Evolutionary conservation across 2,888 invertebrate species (phyloP), one percentile per base, ranked within the genome.

Genomic region (Lasioglossum pauxillum): DNA sequence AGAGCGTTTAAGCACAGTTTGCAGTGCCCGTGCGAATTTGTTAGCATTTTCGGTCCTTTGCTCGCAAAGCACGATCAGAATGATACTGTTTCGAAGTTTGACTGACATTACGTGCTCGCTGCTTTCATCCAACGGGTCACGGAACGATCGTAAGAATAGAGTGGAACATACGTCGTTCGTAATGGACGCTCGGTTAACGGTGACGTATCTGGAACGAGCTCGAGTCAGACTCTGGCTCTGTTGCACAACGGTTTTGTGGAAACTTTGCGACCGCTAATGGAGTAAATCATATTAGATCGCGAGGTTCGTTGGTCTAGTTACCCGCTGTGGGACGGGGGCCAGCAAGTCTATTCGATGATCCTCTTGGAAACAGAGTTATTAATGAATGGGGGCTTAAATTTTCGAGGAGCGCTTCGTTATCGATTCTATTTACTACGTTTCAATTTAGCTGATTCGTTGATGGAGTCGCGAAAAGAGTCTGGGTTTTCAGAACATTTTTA

Each of bases 71-170:
- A n/a, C 75, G 82, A 78, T 78, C 10, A 5, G 49, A 73, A 60
- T 41, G 87, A 86, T 90, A 83, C 90, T 88, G 87, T 89, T 90
- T 90, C 87, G 90, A 90, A 71, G 75, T 80, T 86, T 79, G 31
- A 79, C 73, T 71, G 80, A 78, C 73, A 71, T 72, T 49, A 74
- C 76, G 60, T 71, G 75, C 69, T 78, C 87, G 79, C 84, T 75
- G 67, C 75, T 82, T 87, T 88, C 79, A 82, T 80, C 82, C 31
- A 27, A 60, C 8, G 27, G 31, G 49, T 44, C 41, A 72, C 72
- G 44, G 44, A 72, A 72, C 72, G 27, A 71, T 38, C 41, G 71
- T 71, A 71, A 71, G 35, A 41, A 71, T 71, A 41, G 71, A 71
- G 23, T 23, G 71, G 41, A 10, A 23, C 38, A 69, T 12, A n/a